Percentiles rank a stretch among this genome's conserved stretches.
phyloP scores from a whole-genome alignment of 2,113 vertebrate genomes.

The Catharus minimus region DNA sequence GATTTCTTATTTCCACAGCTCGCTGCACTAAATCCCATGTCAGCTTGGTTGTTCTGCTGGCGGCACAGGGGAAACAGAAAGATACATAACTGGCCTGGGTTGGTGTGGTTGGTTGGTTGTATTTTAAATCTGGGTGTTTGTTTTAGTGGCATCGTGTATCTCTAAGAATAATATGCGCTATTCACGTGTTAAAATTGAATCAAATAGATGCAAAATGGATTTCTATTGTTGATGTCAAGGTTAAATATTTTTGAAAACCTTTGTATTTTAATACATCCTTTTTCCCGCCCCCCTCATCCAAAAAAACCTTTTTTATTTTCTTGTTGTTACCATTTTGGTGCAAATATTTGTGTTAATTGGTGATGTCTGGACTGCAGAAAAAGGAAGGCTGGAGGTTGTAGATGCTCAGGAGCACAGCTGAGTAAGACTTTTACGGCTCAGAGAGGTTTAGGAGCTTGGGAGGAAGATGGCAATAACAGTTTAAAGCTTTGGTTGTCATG shows the following conservation, averaged over 20 bases:
- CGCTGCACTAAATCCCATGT: not conserved
- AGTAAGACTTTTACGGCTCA: not conserved
- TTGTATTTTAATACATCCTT: not conserved
- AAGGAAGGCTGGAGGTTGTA: not conserved
- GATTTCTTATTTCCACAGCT: conserved; percentile 57
- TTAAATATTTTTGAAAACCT: not conserved
- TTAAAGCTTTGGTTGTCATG: not conserved
- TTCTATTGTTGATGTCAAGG: not conserved
- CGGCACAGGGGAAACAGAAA: not conserved
- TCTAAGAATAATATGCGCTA: not conserved
- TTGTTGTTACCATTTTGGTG: not conserved
- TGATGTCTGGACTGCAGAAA: not conserved
- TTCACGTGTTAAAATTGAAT: not conserved
- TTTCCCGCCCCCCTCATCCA: fast-evolving
- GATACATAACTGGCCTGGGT: not conserved
- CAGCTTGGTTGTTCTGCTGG: not conserved
- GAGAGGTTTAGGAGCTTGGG: not conserved
- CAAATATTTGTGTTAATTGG: not conserved
- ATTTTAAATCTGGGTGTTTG: not conserved
- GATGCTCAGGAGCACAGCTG: not conserved
- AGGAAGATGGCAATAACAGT: not conserved
- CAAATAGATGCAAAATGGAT: not conserved
- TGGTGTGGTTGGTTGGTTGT: not conserved
- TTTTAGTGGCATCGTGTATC: not conserved
- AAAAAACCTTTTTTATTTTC: not conserved